Evolutionary conservation across 2,797 vertebrate species (phyloP).

Genomic region (Epinephelus coioides): DNA sequence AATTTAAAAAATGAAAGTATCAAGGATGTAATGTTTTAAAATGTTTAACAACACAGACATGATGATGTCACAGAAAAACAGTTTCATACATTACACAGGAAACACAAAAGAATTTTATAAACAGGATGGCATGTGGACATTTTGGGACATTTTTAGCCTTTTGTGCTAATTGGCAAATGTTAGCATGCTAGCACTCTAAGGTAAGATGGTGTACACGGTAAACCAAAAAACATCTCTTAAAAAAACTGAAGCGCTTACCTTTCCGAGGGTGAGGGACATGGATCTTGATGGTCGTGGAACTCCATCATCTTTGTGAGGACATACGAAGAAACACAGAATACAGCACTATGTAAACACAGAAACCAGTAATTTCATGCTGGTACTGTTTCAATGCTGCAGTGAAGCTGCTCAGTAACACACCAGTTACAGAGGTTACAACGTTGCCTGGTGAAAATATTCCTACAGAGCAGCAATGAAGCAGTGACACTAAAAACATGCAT

Average conservation of each 20-base stretch:
- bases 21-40: background rate
- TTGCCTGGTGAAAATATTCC: background rate
- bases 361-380: background rate
- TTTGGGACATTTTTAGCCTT: background rate
- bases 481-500: background rate
- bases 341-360: background rate
- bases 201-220: background rate
- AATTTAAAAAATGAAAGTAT: background rate
- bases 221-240: background rate
- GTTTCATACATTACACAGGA: too few relatives aligned
- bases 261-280: conserved; percentile 97
- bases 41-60: too few relatives aligned
- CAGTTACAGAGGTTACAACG: background rate
- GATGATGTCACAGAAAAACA: too few relatives aligned
- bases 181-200: background rate
- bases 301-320: conserved; percentile 90
- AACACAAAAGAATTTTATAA: background rate
- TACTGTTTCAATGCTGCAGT: background rate
- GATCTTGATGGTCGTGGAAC: conserved; percentile 93
- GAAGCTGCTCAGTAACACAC: conserved; percentile 1
- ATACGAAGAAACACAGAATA: conserved; percentile 40
- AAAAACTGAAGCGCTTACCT: conserved; percentile 82
- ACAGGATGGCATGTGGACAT: background rate
- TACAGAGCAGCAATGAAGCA: background rate
- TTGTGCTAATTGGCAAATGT: background rate